These are phyloP conservation scores for Neuroscelio doddi DNA, from an alignment of 2,888 invertebrate species.

Conservation along the genomic window DNA sequence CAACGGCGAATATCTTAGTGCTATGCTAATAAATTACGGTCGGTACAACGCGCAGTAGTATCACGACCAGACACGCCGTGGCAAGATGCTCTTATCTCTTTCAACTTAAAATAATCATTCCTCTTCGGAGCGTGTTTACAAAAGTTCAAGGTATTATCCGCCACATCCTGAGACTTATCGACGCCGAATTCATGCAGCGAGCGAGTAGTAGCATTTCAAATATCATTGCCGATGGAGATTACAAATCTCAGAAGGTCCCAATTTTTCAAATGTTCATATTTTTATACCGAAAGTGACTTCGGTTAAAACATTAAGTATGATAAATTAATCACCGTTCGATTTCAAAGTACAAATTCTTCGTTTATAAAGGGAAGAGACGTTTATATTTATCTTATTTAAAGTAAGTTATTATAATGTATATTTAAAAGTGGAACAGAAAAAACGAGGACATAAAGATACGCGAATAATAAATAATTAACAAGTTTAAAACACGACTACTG, in stretches of 20 bases:
- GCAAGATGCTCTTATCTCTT: conserved; percentile 66
- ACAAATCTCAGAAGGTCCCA: no score
- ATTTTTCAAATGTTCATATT: no score
- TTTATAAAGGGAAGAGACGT: no score
- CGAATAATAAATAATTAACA: conserved; percentile 38
- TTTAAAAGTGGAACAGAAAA: conserved; percentile 34
- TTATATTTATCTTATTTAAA: no score
- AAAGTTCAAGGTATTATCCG: conserved; percentile 52
- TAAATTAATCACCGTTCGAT: no score
- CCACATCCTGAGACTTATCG: conserved; percentile 64
- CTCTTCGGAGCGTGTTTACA: conserved; percentile 49
- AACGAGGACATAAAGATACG: conserved; percentile 36
- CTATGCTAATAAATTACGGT: conserved; percentile 65
- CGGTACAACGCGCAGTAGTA: conserved; percentile 62
- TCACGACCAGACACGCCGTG: conserved; percentile 67
- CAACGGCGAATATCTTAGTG: conserved; percentile 50
- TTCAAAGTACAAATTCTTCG: no score
- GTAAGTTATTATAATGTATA: conserved; percentile 32
- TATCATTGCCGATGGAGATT: no score
- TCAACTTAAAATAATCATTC: conserved; percentile 64
- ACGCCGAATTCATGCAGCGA: conserved; percentile 63
- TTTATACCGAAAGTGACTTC: no score
- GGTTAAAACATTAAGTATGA: no score
- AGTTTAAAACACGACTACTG: conserved; percentile 42
- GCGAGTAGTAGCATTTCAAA: no score